A percentile compares a stretch with the other conserved stretches of the same genome.
These are phyloP conservation scores for Drosophila sordidula DNA, from an alignment of 2,888 invertebrate genomes.

Conservation along the genomic window DNA sequence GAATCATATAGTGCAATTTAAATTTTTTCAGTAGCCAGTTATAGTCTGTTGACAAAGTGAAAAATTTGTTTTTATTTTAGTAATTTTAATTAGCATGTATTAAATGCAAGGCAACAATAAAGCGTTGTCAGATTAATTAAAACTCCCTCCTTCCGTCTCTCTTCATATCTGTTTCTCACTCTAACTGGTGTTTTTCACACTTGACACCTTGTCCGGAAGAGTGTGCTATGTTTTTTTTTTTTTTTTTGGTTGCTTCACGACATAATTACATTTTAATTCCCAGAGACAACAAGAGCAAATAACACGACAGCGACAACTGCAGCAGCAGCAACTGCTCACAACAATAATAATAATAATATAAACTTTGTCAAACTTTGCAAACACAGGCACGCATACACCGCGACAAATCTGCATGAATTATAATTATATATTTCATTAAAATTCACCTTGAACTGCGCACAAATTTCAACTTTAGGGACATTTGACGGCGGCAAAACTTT, in stretches of 20 bases:
- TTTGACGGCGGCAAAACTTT: conserved; percentile 51
- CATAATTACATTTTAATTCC: conserved; percentile 79
- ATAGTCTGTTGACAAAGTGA: no score
- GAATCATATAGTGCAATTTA: no score
- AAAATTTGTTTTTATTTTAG: no score
- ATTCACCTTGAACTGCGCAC: conserved; percentile 68
- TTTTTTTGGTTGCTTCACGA: conserved; percentile 47
- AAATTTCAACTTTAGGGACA: conserved; percentile 62
- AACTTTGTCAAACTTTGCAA: conserved; percentile 68
- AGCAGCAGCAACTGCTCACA: conserved; percentile 25
- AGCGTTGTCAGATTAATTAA: conserved; percentile 28
- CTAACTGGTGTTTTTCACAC: conserved; percentile 22
- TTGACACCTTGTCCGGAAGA: conserved; percentile 46
- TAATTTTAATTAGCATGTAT: neutral
- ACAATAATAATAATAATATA: conserved; percentile 64
- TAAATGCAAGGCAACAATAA: neutral
- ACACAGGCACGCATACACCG: conserved; percentile 12
- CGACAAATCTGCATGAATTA: conserved; percentile 73
- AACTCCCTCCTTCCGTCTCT: conserved; percentile 6
- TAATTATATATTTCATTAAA: conserved; percentile 80
- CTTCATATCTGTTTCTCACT: neutral
- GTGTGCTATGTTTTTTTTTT: conserved; percentile 50
- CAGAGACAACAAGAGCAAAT: conserved; percentile 61
- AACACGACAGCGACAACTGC: conserved; percentile 47
- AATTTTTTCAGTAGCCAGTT: no score